phyloP scores from a whole-genome alignment of 2,797 vertebrate genomes.

The Gadopsis marmoratus region DNA sequence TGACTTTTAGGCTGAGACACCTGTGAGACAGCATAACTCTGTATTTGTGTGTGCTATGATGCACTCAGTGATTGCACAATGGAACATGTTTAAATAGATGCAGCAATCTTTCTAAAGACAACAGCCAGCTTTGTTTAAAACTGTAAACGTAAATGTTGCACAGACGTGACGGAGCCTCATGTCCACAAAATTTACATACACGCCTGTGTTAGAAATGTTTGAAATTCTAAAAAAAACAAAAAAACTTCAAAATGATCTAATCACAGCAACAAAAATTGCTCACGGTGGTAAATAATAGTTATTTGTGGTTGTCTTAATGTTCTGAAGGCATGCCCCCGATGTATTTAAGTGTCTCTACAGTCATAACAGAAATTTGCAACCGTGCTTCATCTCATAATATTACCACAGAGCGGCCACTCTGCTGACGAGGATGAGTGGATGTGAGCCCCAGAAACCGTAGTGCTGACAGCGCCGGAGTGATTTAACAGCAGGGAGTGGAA shows the following conservation, averaged over 20 bases:
- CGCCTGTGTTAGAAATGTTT: not conserved
- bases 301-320: not conserved
- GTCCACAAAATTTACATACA: not conserved
- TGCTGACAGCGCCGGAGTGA: conserved; percentile 55
- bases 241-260: not conserved
- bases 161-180: not conserved
- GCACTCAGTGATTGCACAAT: not conserved
- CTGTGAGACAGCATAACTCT: not conserved
- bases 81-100: not conserved
- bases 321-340: not conserved
- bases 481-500: conserved; percentile 59
- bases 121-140: not conserved
- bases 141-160: not conserved
- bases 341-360: conserved; percentile 22
- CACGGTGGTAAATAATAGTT: not conserved
- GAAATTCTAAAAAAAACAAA: not conserved
- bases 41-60: not conserved
- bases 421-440: conserved; percentile 38
- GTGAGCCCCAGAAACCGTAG: conserved; percentile 25
- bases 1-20: not conserved
- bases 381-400: conserved; percentile 34
- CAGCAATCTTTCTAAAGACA: not conserved
- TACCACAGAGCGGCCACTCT: conserved; percentile 8
- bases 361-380: conserved; percentile 47
- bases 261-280: not conserved